These are phyloP conservation scores for Bombus confusus DNA, from an alignment of 1,140 invertebrate genomes.

Conservation along the genomic window DNA sequence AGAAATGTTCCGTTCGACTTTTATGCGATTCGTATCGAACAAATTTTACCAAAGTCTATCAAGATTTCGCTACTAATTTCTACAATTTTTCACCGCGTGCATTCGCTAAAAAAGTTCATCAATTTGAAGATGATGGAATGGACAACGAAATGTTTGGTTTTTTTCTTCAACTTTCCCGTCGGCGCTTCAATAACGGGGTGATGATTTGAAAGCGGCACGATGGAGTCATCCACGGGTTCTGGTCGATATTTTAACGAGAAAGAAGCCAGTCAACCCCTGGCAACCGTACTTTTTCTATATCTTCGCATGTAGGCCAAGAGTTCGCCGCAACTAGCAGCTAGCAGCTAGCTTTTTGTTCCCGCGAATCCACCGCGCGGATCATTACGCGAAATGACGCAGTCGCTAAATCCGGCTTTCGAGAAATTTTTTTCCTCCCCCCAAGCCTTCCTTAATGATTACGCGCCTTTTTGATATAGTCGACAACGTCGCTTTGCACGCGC, in stretches of 20 bases:
- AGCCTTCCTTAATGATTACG: conserved; percentile 12
- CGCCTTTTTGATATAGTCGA: background rate
- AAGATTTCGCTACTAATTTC: background rate
- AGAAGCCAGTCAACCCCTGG: background rate
- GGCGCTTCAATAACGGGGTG: conserved; percentile 12
- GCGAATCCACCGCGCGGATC: conserved; percentile 29
- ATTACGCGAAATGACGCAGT: conserved; percentile 35
- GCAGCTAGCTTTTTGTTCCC: conserved; percentile 28
- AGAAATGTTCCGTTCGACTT: too few species aligned
- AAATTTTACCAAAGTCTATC: background rate
- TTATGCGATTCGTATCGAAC: too few species aligned
- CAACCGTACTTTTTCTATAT: background rate
- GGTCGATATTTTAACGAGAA: conserved; percentile 23
- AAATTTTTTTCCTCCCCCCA: background rate
- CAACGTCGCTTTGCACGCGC: background rate
- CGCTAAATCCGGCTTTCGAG: conserved; percentile 22
- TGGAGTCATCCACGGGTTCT: conserved; percentile 25
- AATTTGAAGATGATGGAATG: background rate
- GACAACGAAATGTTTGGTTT: background rate
- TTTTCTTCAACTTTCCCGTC: background rate
- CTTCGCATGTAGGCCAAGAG: conserved; percentile 46
- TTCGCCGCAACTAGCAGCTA: background rate
- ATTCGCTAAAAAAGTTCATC: background rate
- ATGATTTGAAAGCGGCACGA: conserved; percentile 32
- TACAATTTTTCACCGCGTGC: background rate